A percentile compares a stretch with the other conserved stretches of the same genome.
phyloP scores from a whole-genome alignment of 2,113 vertebrate species.

The Fregetta grallaria region DNA sequence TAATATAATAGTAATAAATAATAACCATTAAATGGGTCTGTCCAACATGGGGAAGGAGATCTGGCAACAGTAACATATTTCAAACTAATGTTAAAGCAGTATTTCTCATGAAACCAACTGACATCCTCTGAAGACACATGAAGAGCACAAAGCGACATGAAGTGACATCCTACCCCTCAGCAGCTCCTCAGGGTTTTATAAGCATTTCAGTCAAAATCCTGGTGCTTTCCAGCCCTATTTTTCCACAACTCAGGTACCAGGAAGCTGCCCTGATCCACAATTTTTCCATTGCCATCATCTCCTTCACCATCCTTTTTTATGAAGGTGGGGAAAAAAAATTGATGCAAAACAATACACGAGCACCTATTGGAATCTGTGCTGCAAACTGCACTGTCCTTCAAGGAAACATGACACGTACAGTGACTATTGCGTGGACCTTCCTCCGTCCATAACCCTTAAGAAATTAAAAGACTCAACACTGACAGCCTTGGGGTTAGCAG shows the following conservation, averaged over 20 bases:
- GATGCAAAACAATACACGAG: neutral
- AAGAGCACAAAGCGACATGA: neutral
- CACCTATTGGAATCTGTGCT: neutral
- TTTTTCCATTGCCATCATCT: neutral
- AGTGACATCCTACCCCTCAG: neutral
- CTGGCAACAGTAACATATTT: neutral
- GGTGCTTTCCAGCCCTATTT: neutral
- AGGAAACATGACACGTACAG: neutral
- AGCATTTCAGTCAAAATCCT: neutral
- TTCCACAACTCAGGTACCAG: neutral
- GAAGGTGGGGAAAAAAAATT: neutral
- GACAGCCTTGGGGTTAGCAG: neutral
- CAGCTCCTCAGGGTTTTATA: neutral
- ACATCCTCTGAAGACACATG: neutral
- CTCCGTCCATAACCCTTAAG: neutral
- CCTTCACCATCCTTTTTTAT: neutral
- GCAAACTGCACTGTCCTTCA: neutral
- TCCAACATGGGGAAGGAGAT: neutral
- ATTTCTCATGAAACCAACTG: neutral
- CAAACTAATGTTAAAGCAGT: neutral
- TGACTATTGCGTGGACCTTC: neutral
- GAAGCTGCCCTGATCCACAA: neutral
- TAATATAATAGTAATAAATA: conserved; percentile 26
- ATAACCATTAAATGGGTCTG: neutral
- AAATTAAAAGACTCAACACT: neutral